Percentiles rank a stretch among this genome's conserved stretches.
Evolutionary conservation across 1,140 invertebrate genomes (phyloP).

Genomic region (Cyrtorhinus lividipennis): DNA sequence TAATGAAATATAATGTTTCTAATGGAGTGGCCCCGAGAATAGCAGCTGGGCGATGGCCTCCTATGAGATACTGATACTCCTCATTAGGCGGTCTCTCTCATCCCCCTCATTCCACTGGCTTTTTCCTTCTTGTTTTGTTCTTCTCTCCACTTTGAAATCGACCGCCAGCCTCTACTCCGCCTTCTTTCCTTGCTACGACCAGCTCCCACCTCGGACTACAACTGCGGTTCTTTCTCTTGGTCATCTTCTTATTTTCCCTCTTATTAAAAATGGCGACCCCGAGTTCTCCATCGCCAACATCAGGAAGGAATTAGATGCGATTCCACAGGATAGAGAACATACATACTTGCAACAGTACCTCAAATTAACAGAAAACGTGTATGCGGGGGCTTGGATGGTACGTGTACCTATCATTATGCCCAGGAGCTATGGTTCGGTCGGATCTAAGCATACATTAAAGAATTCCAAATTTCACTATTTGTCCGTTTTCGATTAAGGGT

Average conservation of each 20-base stretch:
- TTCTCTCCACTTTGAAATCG: neutral
- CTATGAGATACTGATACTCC: conserved; percentile 3
- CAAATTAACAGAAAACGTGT: neutral
- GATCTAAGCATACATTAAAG: neutral
- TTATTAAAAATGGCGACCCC: conserved; percentile 1
- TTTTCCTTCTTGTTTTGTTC: neutral
- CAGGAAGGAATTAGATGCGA: too few relatives aligned
- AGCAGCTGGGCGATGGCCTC: neutral
- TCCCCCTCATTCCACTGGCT: neutral
- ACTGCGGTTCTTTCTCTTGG: too few relatives aligned
- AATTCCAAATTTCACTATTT: neutral
- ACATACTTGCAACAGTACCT: neutral
- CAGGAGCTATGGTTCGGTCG: neutral
- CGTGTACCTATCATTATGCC: neutral
- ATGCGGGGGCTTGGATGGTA: neutral
- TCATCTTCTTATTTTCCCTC: neutral
- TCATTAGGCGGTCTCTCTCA: neutral
- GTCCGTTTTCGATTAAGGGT: too few relatives aligned
- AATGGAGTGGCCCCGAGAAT: neutral
- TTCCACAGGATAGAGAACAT: too few relatives aligned
- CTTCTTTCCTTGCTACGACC: neutral
- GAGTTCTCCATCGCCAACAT: too few relatives aligned
- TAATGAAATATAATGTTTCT: neutral
- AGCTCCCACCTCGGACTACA: too few relatives aligned
- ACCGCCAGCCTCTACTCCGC: neutral